A percentile compares a stretch with the other conserved stretches of the same genome.
Conservation (phyloP, 2,888 invertebrate genomes). For the Dolichomitus sp. region DNA sequence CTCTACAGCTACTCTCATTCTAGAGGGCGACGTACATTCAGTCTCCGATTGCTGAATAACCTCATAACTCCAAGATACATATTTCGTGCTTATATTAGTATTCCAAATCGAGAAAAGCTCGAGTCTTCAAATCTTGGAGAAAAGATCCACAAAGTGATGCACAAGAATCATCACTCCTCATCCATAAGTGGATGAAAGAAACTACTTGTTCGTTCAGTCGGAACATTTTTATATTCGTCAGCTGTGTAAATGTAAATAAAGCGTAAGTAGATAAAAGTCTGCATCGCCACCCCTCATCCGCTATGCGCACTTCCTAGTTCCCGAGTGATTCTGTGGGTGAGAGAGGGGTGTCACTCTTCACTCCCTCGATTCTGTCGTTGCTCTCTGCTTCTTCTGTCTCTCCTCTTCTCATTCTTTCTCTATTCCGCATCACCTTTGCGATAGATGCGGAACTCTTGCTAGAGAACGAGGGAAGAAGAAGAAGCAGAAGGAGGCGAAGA, state of each 20-base stretch:
- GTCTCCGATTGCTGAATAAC: conserved; percentile 38
- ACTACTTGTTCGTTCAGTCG: conserved; percentile 40
- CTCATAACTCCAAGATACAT: conserved; percentile 12
- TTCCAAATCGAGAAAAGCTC: not conserved
- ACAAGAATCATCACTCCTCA: conserved; percentile 45
- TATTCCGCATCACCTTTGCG: conserved; percentile 42
- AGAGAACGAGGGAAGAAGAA: not conserved
- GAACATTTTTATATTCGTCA: conserved; percentile 72
- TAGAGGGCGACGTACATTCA: conserved; percentile 51
- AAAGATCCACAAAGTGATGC: conserved; percentile 28
- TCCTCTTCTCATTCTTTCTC: conserved; percentile 22
- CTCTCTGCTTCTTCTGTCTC: conserved; percentile 36
- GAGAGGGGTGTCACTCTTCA: conserved; percentile 31
- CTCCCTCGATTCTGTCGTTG: conserved; percentile 48
- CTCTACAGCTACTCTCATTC: conserved; percentile 53
- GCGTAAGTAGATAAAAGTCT: conserved; percentile 70
- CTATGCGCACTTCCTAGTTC: conserved; percentile 22
- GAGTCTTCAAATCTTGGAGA: conserved; percentile 19
- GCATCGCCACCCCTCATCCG: conserved; percentile 1
- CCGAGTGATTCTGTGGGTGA: conserved; percentile 11
- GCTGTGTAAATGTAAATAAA: conserved; percentile 75
- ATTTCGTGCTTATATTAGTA: not conserved
- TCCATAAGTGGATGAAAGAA: conserved; percentile 65
- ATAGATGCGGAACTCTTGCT: conserved; percentile 15
- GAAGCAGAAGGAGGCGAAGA: conserved; percentile 32